A percentile compares a stretch with the other conserved stretches of the same genome.
These are phyloP conservation scores for Myotis vivesi DNA, from an alignment of 2,797 vertebrate genomes.

Conservation along the genomic window DNA sequence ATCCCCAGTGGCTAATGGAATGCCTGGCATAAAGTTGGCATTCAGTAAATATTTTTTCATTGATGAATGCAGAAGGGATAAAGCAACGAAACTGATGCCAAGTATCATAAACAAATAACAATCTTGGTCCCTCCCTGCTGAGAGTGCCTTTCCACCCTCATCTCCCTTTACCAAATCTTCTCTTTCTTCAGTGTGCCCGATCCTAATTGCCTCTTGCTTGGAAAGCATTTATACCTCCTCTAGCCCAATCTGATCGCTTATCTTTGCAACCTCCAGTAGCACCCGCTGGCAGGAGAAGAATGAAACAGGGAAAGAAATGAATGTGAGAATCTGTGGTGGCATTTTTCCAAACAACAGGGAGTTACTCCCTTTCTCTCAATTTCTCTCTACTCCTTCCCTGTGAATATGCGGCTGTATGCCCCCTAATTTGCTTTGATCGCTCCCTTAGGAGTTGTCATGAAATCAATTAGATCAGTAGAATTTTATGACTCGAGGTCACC, in stretches of 20 bases:
- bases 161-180: not conserved
- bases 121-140: constrained; percentile 8
- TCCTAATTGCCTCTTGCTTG: constrained; percentile 8
- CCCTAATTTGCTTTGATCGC: constrained; percentile 61
- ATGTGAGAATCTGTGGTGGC: not conserved
- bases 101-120: constrained; percentile 34
- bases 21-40: constrained; percentile 52
- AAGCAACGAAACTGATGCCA: constrained; percentile 17
- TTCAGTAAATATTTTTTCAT: constrained; percentile 1
- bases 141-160: not conserved
- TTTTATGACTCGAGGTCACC: constrained; percentile 61
- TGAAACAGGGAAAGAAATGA: constrained; percentile 1
- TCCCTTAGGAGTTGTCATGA: constrained; percentile 63
- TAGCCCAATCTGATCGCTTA: not conserved
- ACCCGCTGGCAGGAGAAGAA: constrained; percentile 35
- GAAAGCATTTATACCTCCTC: not conserved
- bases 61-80: constrained; percentile 47
- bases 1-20: constrained; percentile 56
- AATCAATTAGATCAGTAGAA: constrained; percentile 60
- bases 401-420: constrained; percentile 34
- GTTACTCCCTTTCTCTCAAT: constrained; percentile 39
- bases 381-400: constrained; percentile 43
- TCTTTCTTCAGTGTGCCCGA: not conserved
- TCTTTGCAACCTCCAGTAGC: not conserved
- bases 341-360: constrained; percentile 32